phyloP scores from a whole-genome alignment of 2,797 vertebrate genomes.

The Enteromius mattozi region DNA sequence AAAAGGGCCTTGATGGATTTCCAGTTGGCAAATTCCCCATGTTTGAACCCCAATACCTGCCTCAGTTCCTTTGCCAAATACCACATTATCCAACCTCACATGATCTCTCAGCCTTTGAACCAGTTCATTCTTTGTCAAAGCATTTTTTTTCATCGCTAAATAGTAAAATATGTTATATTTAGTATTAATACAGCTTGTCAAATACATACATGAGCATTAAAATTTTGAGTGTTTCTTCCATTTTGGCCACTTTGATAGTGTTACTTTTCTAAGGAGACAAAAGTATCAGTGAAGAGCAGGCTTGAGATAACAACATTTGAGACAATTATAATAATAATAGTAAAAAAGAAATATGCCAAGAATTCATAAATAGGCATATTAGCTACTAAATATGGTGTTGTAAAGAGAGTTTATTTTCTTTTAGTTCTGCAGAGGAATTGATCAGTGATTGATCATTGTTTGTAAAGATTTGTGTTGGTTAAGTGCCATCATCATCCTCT shows the following conservation, averaged over 20 bases:
- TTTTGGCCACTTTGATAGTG: background rate
- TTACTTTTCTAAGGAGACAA: background rate
- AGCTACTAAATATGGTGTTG: background rate
- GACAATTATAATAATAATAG: too few species aligned
- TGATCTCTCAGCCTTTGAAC: slow-evolving; percentile 16
- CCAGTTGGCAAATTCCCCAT: slow-evolving; percentile 33
- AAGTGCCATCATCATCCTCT: too few species aligned
- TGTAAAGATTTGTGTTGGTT: background rate
- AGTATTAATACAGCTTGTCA: background rate
- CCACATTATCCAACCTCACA: slow-evolving; percentile 32
- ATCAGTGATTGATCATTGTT: background rate
- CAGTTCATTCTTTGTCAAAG: background rate
- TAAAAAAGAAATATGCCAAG: too few species aligned
- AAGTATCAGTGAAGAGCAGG: background rate
- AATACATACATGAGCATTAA: background rate
- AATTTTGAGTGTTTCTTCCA: background rate
- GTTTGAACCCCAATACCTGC: slow-evolving; percentile 28
- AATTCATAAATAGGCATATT: background rate
- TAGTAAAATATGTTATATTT: background rate
- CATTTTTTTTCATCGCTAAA: background rate
- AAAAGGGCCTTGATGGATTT: slow-evolving; percentile 11
- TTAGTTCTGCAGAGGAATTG: background rate
- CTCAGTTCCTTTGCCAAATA: slow-evolving; percentile 36
- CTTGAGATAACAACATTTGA: background rate
- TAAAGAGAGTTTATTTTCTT: background rate